phyloP scores from a whole-genome alignment of 2,797 vertebrate species.

The Lacerta agilis region DNA sequence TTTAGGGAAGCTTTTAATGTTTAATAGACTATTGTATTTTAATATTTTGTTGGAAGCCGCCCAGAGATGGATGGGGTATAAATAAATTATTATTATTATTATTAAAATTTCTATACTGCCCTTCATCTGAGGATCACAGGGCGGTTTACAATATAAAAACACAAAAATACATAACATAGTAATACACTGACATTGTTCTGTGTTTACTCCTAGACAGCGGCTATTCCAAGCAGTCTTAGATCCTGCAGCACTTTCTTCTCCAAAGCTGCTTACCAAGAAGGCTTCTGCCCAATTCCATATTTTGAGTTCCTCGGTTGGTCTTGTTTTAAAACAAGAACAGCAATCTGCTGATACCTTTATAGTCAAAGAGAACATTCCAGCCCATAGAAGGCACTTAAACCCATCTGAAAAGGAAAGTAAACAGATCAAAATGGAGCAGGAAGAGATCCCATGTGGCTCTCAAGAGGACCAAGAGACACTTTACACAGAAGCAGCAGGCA shows the following conservation, averaged over 20 bases:
- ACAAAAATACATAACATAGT: neutral
- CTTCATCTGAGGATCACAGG: too few relatives aligned
- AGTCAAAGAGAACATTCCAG: constrained; percentile 70
- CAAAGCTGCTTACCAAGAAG: constrained; percentile 46
- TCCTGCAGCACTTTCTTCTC: constrained; percentile 78
- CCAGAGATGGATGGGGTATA: too few relatives aligned
- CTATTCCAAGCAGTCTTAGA: constrained; percentile 81
- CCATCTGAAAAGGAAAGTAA: constrained; percentile 31
- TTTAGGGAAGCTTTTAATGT: too few relatives aligned
- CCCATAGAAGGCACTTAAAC: neutral
- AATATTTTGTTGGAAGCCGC: too few relatives aligned
- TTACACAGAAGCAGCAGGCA: neutral
- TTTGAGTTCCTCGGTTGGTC: constrained; percentile 50
- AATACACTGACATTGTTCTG: neutral
- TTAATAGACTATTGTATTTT: too few relatives aligned
- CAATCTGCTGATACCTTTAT: constrained; percentile 77
- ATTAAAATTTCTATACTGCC: too few relatives aligned
- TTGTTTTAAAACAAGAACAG: constrained; percentile 59
- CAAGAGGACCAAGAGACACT: constrained; percentile 33
- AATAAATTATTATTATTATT: too few relatives aligned
- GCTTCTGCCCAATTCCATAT: constrained; percentile 65
- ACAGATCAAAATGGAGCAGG: constrained; percentile 27
- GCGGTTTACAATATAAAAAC: too few relatives aligned
- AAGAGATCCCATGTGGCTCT: neutral
- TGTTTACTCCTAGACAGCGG: constrained; percentile 78